A percentile compares a stretch with the other conserved stretches of the same genome.
Evolutionary conservation across 2,888 invertebrate species (phyloP).

Genomic region (Teleiodes luculella): DNA sequence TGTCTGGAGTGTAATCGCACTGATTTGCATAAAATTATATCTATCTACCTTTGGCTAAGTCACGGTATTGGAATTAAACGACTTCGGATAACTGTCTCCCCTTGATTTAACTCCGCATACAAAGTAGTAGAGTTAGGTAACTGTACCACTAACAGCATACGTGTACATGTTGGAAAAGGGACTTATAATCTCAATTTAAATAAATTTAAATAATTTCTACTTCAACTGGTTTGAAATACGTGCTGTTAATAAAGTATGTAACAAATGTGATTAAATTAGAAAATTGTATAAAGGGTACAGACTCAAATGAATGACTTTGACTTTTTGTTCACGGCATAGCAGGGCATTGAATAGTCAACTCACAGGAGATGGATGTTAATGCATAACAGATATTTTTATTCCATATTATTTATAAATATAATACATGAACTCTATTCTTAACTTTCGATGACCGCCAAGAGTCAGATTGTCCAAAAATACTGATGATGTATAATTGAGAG

Average conservation of each 20-base stretch:
- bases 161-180: neutral
- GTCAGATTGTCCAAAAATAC: neutral
- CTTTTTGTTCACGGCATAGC: no score
- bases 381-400: no score
- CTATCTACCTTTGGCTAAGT: slow-evolving; percentile 58
- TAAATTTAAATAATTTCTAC: slow-evolving; percentile 1
- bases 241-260: no score
- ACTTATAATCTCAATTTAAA: neutral
- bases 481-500: neutral
- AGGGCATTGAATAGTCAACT: no score
- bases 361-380: neutral
- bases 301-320: no score
- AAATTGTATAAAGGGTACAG: no score
- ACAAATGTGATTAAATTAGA: no score
- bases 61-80: slow-evolving; percentile 33
- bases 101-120: slow-evolving; percentile 12
- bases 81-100: slow-evolving; percentile 4
- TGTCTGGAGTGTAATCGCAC: slow-evolving; percentile 53
- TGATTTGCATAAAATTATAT: slow-evolving; percentile 63
- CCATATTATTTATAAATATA: no score
- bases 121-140: slow-evolving; percentile 1
- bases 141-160: slow-evolving; percentile 8
- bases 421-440: no score
- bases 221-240: neutral
- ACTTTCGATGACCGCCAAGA: neutral